phyloP scores from a whole-genome alignment of 2,888 invertebrate genomes.

The Leptinotarsa peninsularis region DNA sequence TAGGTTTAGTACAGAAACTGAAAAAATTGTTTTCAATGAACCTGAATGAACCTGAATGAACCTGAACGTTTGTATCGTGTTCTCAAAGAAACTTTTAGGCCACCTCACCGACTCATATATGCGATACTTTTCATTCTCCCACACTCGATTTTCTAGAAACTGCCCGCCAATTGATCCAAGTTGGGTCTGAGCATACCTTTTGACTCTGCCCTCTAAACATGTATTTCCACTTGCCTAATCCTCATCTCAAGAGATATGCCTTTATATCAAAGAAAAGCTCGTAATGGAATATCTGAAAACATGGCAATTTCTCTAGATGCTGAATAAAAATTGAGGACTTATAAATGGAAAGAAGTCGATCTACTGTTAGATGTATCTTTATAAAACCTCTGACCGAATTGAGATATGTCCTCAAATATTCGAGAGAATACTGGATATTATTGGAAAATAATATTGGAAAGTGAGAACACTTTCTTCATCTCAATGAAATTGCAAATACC shows the following conservation, averaged over 20 bases:
- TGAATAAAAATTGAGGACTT: no score
- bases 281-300: not conserved
- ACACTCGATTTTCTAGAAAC: not conserved
- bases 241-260: not conserved
- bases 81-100: not conserved
- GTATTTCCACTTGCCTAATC: not conserved
- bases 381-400: no score
- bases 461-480: no score
- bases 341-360: no score
- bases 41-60: no score
- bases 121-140: not conserved
- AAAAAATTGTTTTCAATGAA: no score
- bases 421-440: no score
- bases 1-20: no score
- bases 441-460: no score
- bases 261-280: not conserved
- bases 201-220: not conserved
- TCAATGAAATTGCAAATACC: no score
- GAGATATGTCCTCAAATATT: no score
- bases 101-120: not conserved
- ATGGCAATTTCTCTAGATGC: not conserved
- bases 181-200: not conserved
- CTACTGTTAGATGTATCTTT: no score
- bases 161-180: not conserved
- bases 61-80: not conserved